These are phyloP conservation scores for Podiceps cristatus DNA, from an alignment of 2,113 vertebrate species.

Conservation along the genomic window DNA sequence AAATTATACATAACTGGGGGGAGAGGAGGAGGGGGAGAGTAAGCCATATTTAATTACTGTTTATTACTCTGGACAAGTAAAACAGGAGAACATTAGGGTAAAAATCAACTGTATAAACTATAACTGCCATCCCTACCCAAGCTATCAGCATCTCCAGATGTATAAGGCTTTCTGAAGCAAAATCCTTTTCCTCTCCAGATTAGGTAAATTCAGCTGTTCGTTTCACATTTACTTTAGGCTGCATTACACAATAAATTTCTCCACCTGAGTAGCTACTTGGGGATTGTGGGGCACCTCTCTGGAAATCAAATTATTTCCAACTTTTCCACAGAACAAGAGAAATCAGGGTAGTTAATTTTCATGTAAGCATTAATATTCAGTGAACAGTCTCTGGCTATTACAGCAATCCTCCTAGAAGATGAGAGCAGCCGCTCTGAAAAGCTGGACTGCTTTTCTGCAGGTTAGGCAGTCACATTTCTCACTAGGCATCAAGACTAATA, in stretches of 20 bases:
- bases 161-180: neutral
- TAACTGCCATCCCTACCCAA: neutral
- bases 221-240: neutral
- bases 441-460: neutral
- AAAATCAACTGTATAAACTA: neutral
- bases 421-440: neutral
- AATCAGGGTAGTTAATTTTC: neutral
- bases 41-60: neutral
- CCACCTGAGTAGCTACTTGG: neutral
- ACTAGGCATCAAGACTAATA: neutral
- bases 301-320: neutral
- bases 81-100: neutral
- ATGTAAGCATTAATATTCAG: neutral
- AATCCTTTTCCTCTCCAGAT: neutral
- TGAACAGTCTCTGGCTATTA: neutral
- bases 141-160: neutral
- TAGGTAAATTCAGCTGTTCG: neutral
- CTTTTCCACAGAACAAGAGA: neutral
- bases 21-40: no score
- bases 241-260: neutral
- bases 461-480: neutral
- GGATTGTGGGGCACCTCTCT: neutral
- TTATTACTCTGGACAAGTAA: neutral
- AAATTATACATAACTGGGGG: neutral
- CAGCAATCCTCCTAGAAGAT: neutral